Evolutionary conservation across 2,113 vertebrate genomes (phyloP).

Genomic region (Malurus cyaneus): DNA sequence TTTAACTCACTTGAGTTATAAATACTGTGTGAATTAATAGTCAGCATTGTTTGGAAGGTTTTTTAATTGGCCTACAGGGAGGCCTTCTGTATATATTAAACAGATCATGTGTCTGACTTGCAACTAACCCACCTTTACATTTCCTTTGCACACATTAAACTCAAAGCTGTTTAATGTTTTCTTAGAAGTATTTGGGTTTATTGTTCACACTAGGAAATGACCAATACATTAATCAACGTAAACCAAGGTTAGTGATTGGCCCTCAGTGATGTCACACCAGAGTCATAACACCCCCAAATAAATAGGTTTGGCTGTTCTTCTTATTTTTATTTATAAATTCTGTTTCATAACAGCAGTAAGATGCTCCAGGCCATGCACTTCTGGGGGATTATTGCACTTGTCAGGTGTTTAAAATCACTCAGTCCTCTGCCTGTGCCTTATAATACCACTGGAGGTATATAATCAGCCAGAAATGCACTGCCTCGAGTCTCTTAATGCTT

Average conservation of each 20-base stretch:
- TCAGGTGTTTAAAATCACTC: slow-evolving; percentile 78
- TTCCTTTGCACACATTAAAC: slow-evolving; percentile 51
- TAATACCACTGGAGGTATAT: slow-evolving; percentile 70
- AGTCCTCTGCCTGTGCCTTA: slow-evolving; percentile 58
- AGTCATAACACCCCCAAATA: slow-evolving; percentile 59
- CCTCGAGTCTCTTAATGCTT: slow-evolving; percentile 71
- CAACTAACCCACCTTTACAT: slow-evolving; percentile 64
- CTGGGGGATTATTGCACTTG: slow-evolving; percentile 76
- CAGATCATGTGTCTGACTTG: slow-evolving; percentile 64
- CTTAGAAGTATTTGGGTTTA: slow-evolving; percentile 53
- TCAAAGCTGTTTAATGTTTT: slow-evolving; percentile 61
- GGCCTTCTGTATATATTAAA: slow-evolving; percentile 74
- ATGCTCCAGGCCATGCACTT: slow-evolving; percentile 76
- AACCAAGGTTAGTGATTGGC: slow-evolving; percentile 64
- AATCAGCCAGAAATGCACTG: slow-evolving; percentile 70
- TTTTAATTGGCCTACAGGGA: slow-evolving; percentile 77
- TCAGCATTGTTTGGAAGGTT: slow-evolving; percentile 71
- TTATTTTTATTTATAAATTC: slow-evolving; percentile 83
- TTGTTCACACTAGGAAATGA: slow-evolving; percentile 45
- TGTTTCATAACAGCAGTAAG: slow-evolving; percentile 77
- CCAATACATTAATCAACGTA: neutral
- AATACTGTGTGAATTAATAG: slow-evolving; percentile 69
- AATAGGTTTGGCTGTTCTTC: slow-evolving; percentile 71
- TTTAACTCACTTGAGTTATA: slow-evolving; percentile 65
- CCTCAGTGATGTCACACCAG: slow-evolving; percentile 57